phyloP scores from a whole-genome alignment of 2,888 invertebrate species.

The Margaritifera margaritifera region DNA sequence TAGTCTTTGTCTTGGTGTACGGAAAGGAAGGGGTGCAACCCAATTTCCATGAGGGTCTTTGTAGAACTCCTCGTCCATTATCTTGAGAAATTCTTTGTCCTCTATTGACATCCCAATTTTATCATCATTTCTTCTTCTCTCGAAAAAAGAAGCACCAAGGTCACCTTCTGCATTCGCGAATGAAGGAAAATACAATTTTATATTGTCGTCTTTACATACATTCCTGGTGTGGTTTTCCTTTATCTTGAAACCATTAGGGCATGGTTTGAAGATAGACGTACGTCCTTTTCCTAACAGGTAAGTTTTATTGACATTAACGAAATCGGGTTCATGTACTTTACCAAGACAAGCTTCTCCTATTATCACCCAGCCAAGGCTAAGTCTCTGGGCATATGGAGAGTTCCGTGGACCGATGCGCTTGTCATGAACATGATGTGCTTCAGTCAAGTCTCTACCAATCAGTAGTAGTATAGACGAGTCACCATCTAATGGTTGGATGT shows the following conservation, averaged over 20 bases:
- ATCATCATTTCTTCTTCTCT: too few relatives aligned
- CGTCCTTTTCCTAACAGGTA: too few relatives aligned
- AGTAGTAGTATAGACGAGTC: constrained; percentile 1
- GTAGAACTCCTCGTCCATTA: constrained; percentile 20
- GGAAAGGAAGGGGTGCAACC: constrained; percentile 28
- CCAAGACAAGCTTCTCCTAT: constrained; percentile 21
- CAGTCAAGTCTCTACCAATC: constrained; percentile 22
- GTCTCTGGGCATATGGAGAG: constrained; percentile 16
- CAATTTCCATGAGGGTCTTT: constrained; percentile 22
- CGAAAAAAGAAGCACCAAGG: too few relatives aligned
- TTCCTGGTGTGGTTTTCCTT: too few relatives aligned
- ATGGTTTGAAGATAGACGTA: too few relatives aligned
- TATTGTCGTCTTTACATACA: too few relatives aligned
- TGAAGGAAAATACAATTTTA: too few relatives aligned
- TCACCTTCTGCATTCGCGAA: too few relatives aligned
- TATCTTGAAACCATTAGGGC: too few relatives aligned
- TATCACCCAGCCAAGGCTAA: constrained; percentile 20
- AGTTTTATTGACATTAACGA: too few relatives aligned
- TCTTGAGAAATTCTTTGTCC: constrained; percentile 18
- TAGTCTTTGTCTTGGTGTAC: constrained; percentile 9
- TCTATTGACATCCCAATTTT: constrained; percentile 12
- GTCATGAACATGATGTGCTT: constrained; percentile 21
- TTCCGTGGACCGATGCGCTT: constrained; percentile 9
- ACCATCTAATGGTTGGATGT: constrained; percentile 2
- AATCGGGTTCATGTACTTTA: constrained; percentile 11